A percentile compares a stretch with the other conserved stretches of the same genome.
phyloP scores from a whole-genome alignment of 2,888 invertebrate species.

The Eilema depressum region DNA sequence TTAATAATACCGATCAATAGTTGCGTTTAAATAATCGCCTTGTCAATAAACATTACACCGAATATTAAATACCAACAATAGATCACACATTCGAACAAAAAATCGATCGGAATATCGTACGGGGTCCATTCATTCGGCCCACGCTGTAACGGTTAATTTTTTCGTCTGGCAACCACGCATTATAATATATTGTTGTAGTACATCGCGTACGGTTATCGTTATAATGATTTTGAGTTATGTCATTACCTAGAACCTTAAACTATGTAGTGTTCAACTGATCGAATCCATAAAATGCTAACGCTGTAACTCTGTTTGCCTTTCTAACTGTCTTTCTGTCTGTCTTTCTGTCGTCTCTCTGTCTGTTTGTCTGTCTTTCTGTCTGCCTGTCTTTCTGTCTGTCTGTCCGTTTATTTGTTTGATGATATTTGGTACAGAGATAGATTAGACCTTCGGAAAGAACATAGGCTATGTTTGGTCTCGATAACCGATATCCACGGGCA shows the following conservation, averaged over 20 bases:
- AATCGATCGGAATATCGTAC: slow-evolving; percentile 41
- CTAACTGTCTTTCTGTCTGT: too few relatives aligned
- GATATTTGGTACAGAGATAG: too few relatives aligned
- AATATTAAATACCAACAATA: slow-evolving; percentile 42
- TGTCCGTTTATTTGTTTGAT: too few relatives aligned
- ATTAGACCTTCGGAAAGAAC: too few relatives aligned
- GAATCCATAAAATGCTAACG: too few relatives aligned
- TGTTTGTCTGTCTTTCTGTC: too few relatives aligned
- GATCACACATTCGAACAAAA: slow-evolving; percentile 41
- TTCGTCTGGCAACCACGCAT: slow-evolving; percentile 51
- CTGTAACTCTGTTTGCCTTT: too few relatives aligned
- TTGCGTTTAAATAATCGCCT: slow-evolving; percentile 24
- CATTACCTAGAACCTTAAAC: neutral
- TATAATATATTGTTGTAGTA: slow-evolving; percentile 8
- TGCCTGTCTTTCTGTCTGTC: too few relatives aligned
- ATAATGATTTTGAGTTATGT: slow-evolving; percentile 21
- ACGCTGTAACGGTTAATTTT: slow-evolving; percentile 50
- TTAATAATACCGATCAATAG: slow-evolving; percentile 20
- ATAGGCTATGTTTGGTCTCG: too few relatives aligned
- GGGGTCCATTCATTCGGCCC: slow-evolving; percentile 43
- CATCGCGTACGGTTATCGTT: neutral
- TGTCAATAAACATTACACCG: slow-evolving; percentile 28
- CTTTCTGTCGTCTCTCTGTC: too few relatives aligned
- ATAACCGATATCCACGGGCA: too few relatives aligned
- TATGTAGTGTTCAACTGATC: too few relatives aligned